phyloP scores from a whole-genome alignment of 1,140 invertebrate species.

The Drosophila tristis region DNA sequence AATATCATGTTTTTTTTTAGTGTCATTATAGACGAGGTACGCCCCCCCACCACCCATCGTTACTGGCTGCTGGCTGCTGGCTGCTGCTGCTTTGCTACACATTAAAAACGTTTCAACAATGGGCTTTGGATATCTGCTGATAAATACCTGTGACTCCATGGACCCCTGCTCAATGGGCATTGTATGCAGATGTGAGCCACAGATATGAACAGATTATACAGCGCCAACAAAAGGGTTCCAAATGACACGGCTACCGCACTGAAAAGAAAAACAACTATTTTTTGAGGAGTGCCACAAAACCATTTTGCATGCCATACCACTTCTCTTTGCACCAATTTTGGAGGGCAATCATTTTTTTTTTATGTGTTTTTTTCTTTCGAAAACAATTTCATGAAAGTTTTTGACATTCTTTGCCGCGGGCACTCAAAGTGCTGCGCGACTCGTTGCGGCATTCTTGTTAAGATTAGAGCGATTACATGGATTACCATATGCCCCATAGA shows the following conservation, averaged over 20 bases:
- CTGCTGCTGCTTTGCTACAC: conserved; percentile 29
- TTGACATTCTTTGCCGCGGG: conserved; percentile 41
- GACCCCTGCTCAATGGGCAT: conserved; percentile 53
- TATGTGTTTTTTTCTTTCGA: neutral
- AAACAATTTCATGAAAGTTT: conserved; percentile 23
- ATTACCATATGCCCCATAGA: conserved; percentile 39
- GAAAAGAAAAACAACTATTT: conserved; percentile 26
- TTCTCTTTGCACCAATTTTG: conserved; percentile 26
- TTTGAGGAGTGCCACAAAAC: conserved; percentile 39
- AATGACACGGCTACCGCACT: conserved; percentile 54
- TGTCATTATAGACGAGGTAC: conserved; percentile 55
- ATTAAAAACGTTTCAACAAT: conserved; percentile 53
- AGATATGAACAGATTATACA: conserved; percentile 2
- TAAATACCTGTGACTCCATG: conserved; percentile 37
- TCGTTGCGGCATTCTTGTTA: conserved; percentile 44
- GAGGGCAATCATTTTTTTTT: conserved; percentile 40
- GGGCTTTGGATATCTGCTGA: conserved; percentile 35
- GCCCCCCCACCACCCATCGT: conserved; percentile 2
- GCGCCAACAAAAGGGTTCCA: conserved; percentile 45
- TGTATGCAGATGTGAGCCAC: conserved; percentile 62
- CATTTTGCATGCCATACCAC: conserved; percentile 37
- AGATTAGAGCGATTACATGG: conserved; percentile 38
- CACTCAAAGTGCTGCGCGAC: neutral
- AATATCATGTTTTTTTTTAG: conserved; percentile 68
- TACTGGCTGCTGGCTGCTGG: neutral